Evolutionary conservation across 2,888 invertebrate genomes (phyloP).

Genomic region (Lamproptera curius): DNA sequence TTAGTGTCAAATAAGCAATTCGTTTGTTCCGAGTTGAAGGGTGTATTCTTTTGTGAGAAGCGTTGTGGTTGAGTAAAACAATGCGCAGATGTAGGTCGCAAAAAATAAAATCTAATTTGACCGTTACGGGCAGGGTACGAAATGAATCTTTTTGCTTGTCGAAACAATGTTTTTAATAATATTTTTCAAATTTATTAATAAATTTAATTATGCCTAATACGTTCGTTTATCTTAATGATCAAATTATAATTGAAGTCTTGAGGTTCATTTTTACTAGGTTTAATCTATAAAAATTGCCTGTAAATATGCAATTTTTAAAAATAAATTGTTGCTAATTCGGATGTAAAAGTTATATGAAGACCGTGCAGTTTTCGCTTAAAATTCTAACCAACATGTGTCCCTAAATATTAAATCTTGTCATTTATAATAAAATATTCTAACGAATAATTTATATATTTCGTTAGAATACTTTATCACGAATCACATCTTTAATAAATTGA

Average conservation of each 20-base stretch:
- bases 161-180: no score
- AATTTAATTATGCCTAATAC: no score
- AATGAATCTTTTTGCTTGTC: conserved; percentile 5
- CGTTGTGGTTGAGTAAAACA: conserved; percentile 34
- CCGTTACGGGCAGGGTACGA: conserved; percentile 7
- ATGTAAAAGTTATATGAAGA: no score
- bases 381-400: background rate
- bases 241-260: no score
- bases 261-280: no score
- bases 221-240: no score
- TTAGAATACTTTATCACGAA: background rate
- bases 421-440: background rate
- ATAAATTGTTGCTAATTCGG: no score
- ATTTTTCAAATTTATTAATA: no score
- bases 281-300: no score
- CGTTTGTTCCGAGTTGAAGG: conserved; percentile 43
- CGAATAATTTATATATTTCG: background rate
- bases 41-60: conserved; percentile 35
- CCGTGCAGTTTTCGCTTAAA: no score
- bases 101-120: conserved; percentile 27
- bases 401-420: background rate
- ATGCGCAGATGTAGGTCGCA: conserved; percentile 33
- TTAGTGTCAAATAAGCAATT: conserved; percentile 33
- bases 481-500: background rate
- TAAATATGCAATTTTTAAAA: no score